phyloP scores from a whole-genome alignment of 2,797 vertebrate species.

The Selene dorsalis region DNA sequence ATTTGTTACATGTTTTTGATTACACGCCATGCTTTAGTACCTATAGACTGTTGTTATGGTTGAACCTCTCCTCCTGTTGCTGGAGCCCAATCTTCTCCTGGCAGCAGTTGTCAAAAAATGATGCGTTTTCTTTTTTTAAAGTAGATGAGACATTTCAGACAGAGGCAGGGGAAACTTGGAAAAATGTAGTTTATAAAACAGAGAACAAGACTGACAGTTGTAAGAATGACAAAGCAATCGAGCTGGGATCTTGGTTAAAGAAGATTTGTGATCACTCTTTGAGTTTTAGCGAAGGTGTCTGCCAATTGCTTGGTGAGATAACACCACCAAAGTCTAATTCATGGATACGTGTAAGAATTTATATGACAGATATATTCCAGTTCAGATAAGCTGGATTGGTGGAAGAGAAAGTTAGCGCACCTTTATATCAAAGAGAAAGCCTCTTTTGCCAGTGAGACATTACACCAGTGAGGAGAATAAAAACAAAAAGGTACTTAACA shows the following conservation, averaged over 20 bases:
- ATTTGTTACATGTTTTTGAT: conserved; percentile 17
- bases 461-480: too few relatives aligned
- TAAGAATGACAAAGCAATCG: conserved; percentile 53
- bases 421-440: conserved; percentile 67
- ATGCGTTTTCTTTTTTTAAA: too few relatives aligned
- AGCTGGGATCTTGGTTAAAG: conserved; percentile 50
- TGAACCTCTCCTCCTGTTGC: conserved; percentile 14
- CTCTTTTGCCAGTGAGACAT: too few relatives aligned
- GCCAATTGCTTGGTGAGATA: conserved; percentile 62
- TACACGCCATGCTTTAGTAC: conserved; percentile 30
- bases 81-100: conserved; percentile 2
- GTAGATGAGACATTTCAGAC: conserved; percentile 11
- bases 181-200: conserved; percentile 44
- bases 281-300: conserved; percentile 65
- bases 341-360: conserved; percentile 64
- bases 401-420: conserved; percentile 40
- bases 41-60: conserved; percentile 1
- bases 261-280: conserved; percentile 66
- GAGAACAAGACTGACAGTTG: conserved; percentile 46
- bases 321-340: conserved; percentile 72
- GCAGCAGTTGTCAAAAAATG: conserved; percentile 7
- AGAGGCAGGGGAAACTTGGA: conserved; percentile 2
- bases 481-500: too few relatives aligned
- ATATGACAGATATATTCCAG: conserved; percentile 74
- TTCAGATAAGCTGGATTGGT: conserved; percentile 70